These are phyloP conservation scores for Monopterus albus DNA, from an alignment of 2,113 vertebrate species.

Conservation along the genomic window DNA sequence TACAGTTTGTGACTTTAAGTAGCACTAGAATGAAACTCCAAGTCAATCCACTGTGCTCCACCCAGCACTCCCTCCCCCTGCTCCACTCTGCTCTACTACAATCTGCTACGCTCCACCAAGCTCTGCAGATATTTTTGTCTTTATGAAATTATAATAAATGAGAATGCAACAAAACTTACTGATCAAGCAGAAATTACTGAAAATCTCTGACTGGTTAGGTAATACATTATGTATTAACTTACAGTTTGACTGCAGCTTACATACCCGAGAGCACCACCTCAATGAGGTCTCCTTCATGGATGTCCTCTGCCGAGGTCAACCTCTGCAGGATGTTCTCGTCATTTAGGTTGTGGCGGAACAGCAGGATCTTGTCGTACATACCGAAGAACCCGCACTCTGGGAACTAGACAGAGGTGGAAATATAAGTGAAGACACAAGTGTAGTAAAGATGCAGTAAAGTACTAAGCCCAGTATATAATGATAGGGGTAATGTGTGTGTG, in stretches of 20 bases:
- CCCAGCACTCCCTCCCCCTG: too few species aligned
- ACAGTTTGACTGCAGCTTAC: conserved; percentile 28
- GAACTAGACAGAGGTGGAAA: conserved; percentile 85
- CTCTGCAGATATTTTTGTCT: too few species aligned
- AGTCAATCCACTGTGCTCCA: too few species aligned
- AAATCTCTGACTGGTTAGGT: too few species aligned
- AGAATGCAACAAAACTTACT: too few species aligned
- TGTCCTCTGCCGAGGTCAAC: conserved; percentile 93
- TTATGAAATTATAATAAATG: too few species aligned
- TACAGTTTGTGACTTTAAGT: too few species aligned
- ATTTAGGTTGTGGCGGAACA: conserved; percentile 95
- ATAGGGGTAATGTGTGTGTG: neutral
- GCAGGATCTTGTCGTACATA: conserved; percentile 99
- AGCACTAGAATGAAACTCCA: too few species aligned
- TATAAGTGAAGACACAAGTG: conserved; percentile 35
- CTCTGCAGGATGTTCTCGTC: conserved; percentile 98
- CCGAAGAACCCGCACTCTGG: conserved; percentile 99
- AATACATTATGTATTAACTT: neutral
- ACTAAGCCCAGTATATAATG: neutral
- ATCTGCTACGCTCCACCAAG: too few species aligned
- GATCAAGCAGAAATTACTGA: too few species aligned
- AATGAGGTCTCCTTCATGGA: conserved; percentile 95
- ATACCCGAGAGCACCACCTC: conserved; percentile 97
- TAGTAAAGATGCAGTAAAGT: neutral
- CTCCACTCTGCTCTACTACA: too few species aligned